Base-by-base conservation (phyloP, 92 coral and sea anemone genomes). In the Chrysogorgia sp. region DNA sequence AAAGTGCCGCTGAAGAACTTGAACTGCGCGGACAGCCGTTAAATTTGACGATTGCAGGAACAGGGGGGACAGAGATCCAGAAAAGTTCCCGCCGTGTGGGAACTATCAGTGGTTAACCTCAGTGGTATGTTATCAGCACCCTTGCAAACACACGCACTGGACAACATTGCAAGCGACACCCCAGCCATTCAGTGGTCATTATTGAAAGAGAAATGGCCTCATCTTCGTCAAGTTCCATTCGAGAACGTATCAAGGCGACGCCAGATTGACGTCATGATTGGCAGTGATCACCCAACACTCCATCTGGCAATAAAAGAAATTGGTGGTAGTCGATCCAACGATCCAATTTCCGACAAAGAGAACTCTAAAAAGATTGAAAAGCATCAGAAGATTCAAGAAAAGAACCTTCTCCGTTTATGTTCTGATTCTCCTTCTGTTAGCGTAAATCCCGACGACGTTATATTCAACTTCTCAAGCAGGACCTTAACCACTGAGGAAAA, bases 121-220 rank as follows among this genome's bases (percentile, higher is more conserved):
- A 48, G 72, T 25, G 82, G 60, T 15, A 65, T 0, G 0, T 83
- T 83, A 2, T 75, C 77, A 56, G 60, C 71, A 2, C 60, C 63
- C 7, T 37, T 84, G 45, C 63, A 67, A 67, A 74, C 83, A 0
- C 52, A 58, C 28, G 86, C 68, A 17, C 67, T 86, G 29, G 82
- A 82, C 31, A 63, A 82, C 61, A 86, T 76, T 34, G 56, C 84
- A 9, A 71, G 90, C 31, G 71, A 77, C 34, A 86, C 90, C 4
- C 86, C 84, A 48, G 90, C 86, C 33, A 35, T 86, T 17, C 34
- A 67, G 66, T 86, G 90, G 80, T 81, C 83, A 7, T 86, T 74
- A 31, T 81, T 86, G 72, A 86, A 81, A 30, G 49, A 34, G 2
- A 82, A 81, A 19, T 81, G 83, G 90, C 75, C 83, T 12, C 90